phyloP scores from a whole-genome alignment of 2,113 vertebrate species.

The Agelaius phoeniceus region DNA sequence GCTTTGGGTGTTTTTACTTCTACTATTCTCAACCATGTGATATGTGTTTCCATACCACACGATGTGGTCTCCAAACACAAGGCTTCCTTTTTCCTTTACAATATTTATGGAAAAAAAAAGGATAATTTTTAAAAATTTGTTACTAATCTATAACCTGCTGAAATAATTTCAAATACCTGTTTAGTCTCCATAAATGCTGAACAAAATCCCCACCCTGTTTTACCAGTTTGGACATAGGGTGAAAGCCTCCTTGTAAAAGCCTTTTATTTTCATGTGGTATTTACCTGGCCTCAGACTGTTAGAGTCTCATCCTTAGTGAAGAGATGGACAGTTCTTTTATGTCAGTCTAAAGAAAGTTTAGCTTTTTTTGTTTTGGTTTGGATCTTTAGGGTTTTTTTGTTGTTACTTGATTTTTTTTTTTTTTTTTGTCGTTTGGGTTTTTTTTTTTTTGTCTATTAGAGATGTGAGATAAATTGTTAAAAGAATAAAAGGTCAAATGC shows the following conservation, averaged over 20 bases:
- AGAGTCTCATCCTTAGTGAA: not conserved
- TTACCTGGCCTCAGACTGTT: not conserved
- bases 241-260: not conserved
- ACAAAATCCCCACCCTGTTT: not conserved
- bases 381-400: too few species aligned
- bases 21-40: not conserved
- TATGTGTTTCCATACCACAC: accelerated
- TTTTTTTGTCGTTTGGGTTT: too few species aligned
- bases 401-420: not conserved
- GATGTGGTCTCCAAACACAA: not conserved
- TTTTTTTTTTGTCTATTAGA: not conserved
- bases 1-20: not conserved
- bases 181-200: not conserved
- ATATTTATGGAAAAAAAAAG: not conserved
- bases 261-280: not conserved
- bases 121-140: not conserved
- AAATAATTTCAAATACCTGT: not conserved
- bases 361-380: not conserved
- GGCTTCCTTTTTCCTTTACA: not conserved
- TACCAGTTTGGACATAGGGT: not conserved
- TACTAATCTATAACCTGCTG: not conserved
- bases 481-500: not conserved
- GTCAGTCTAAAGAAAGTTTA: not conserved
- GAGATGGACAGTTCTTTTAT: not conserved
- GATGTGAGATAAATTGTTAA: not conserved